Evolutionary conservation across 2,888 invertebrate genomes (phyloP).

Genomic region (Rhagonycha fulva): DNA sequence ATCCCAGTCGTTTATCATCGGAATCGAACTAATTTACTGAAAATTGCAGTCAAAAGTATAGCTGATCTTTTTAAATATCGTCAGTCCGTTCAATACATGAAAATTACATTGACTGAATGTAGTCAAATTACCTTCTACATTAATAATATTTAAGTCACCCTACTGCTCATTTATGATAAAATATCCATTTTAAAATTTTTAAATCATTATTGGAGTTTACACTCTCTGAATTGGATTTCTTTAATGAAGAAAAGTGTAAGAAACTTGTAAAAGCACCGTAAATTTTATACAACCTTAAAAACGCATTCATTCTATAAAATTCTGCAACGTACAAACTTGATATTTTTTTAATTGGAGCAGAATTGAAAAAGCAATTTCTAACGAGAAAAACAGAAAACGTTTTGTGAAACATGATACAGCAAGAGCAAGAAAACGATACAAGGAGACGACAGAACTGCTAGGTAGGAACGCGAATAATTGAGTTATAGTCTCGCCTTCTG

Average conservation of each 20-base stretch:
- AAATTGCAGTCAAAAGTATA: no score
- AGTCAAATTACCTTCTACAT: background rate
- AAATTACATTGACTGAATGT: no score
- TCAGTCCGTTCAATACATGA: no score
- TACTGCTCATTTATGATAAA: background rate
- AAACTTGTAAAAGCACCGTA: background rate
- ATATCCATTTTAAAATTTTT: background rate
- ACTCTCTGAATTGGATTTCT: background rate
- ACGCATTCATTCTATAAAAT: constrained; percentile 4
- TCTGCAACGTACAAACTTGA: constrained; percentile 10
- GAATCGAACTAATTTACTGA: no score
- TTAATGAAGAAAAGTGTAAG: background rate
- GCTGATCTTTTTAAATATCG: no score
- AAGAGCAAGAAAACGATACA: constrained; percentile 16
- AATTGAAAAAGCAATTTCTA: constrained; percentile 25
- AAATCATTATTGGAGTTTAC: background rate
- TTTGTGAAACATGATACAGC: constrained; percentile 14
- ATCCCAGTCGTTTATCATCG: no score
- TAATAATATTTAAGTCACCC: background rate
- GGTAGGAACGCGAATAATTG: constrained; percentile 52
- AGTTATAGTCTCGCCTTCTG: constrained; percentile 52
- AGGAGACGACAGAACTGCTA: constrained; percentile 36
- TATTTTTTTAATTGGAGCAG: constrained; percentile 9
- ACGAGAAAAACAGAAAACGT: constrained; percentile 28
- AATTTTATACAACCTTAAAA: background rate